These are phyloP conservation scores for Adrianichthys oophorus DNA, from an alignment of 2,797 vertebrate genomes.

Conservation along the genomic window DNA sequence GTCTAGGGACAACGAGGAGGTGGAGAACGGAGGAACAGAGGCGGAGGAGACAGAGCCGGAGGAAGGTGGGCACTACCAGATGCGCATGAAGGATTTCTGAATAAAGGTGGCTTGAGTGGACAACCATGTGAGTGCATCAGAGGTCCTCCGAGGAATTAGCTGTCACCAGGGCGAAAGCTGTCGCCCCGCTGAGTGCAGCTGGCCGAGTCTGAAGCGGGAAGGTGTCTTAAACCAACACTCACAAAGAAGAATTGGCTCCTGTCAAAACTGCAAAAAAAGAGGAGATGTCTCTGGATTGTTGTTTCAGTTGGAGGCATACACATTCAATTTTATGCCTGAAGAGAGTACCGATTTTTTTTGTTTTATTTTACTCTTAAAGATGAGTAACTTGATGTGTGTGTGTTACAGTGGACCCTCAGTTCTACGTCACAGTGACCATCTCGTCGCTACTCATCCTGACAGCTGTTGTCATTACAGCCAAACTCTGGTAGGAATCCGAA, in stretches of 20 bases:
- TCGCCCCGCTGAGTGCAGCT: constrained; percentile 51
- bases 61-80: constrained; percentile 75
- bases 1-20: constrained; percentile 55
- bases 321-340: constrained; percentile 55
- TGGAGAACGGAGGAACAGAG: constrained; percentile 55
- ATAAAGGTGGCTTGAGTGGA: constrained; percentile 47
- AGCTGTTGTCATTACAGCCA: constrained; percentile 80
- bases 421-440: constrained; percentile 86
- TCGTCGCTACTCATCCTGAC: constrained; percentile 83
- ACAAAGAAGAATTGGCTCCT: constrained; percentile 41
- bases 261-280: constrained; percentile 40
- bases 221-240: constrained; percentile 67
- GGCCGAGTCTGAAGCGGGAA: constrained; percentile 43
- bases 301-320: constrained; percentile 41
- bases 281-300: constrained; percentile 42
- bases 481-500: constrained; percentile 81
- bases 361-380: constrained; percentile 2
- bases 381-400: constrained; percentile 44
- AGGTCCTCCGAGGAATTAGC: constrained; percentile 63
- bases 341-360: constrained; percentile 36
- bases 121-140: constrained; percentile 41
- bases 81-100: constrained; percentile 61
- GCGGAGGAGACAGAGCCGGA: constrained; percentile 70
- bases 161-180: constrained; percentile 64
- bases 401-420: constrained; percentile 84